Conservation (phyloP, 37 sponge, comb jelly and placozoan genomes). For the Theonella swinhoei region DNA sequence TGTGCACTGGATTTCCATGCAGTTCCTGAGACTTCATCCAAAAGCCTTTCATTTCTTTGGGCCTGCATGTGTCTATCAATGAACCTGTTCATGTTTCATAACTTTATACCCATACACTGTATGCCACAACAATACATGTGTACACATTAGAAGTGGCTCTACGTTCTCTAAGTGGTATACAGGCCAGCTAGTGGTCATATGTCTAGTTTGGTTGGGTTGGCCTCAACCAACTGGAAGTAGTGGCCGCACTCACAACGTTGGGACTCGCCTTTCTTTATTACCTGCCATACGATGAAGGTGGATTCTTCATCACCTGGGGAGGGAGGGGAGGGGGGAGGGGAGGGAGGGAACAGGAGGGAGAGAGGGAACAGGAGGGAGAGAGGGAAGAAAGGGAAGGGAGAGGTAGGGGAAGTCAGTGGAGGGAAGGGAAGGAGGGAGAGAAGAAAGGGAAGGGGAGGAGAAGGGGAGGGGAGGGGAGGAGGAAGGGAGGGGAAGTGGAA, state of each 20-base stretch:
- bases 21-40: no score
- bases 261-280: conserved; percentile 68
- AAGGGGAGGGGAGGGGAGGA: neutral
- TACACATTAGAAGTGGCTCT: no score
- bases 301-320: conserved; percentile 83
- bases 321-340: neutral
- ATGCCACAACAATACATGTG: no score
- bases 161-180: neutral
- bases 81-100: no score
- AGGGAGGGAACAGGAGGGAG: neutral
- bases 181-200: no score
- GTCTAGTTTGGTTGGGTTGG: conserved; percentile 60
- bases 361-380: neutral
- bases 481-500: neutral
- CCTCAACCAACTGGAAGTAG: conserved; percentile 78
- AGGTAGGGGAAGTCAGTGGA: neutral
- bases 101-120: no score
- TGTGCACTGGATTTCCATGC: no score
- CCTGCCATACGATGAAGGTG: conserved; percentile 71
- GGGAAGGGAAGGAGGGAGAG: neutral
- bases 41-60: no score
- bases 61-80: no score
- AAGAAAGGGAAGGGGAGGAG: neutral
- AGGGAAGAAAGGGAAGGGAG: neutral
- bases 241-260: conserved; percentile 91